Evolutionary conservation across 2,888 invertebrate genomes (phyloP).

Genomic region (Drosophila nigritarsus): DNA sequence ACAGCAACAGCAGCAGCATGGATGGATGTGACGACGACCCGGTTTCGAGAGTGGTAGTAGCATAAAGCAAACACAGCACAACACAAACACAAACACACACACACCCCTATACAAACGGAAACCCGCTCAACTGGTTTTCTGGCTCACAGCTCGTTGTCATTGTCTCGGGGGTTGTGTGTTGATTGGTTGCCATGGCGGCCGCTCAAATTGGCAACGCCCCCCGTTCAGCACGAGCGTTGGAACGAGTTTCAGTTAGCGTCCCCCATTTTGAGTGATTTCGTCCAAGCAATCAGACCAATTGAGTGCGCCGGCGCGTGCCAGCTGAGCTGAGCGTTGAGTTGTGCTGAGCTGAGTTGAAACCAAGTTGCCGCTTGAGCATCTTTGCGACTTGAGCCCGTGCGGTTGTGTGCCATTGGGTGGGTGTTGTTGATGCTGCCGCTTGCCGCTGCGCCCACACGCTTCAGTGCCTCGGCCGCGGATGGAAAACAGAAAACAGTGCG

Average conservation of each 20-base stretch:
- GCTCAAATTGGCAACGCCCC: conserved; percentile 63
- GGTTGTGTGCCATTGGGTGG: conserved; percentile 54
- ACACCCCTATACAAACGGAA: conserved; percentile 24
- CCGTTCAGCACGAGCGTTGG: conserved; percentile 39
- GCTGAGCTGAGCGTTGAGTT: conserved; percentile 31
- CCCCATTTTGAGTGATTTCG: conserved; percentile 79
- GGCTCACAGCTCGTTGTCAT: conserved; percentile 34
- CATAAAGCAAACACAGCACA: conserved; percentile 53
- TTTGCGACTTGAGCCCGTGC: conserved; percentile 22
- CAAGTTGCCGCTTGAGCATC: conserved; percentile 21
- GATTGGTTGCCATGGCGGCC: conserved; percentile 78
- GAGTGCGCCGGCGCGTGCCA: conserved; percentile 82
- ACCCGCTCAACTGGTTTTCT: conserved; percentile 75
- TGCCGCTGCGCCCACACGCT: conserved; percentile 42
- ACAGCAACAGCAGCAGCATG: conserved; percentile 40
- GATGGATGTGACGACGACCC: conserved; percentile 56
- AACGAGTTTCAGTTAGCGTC: conserved; percentile 70
- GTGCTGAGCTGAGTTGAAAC: conserved; percentile 28
- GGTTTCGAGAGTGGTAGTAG: conserved; percentile 60
- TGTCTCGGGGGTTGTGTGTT: conserved; percentile 60
- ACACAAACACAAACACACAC: conserved; percentile 14
- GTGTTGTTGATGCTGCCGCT: conserved; percentile 17
- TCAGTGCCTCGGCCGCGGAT: conserved; percentile 37
- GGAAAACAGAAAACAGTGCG: conserved; percentile 1
- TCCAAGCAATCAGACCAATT: conserved; percentile 45